phyloP scores from a whole-genome alignment of 2,888 invertebrate species.

The Steinernema hermaphroditum region DNA sequence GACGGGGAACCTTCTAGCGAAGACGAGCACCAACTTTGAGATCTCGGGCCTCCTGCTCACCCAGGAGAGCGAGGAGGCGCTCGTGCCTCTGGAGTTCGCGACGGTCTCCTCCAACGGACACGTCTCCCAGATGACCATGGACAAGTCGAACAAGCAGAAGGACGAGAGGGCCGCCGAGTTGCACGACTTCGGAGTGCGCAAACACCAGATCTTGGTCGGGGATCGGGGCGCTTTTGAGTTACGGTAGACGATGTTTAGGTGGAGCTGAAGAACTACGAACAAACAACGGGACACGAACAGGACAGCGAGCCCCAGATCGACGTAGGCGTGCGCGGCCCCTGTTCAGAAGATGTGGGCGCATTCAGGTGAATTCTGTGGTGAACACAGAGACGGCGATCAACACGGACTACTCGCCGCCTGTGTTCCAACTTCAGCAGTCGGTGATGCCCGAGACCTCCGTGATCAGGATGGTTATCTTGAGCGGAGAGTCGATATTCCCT shows the following conservation, averaged over 20 bases:
- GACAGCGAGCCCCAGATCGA: conserved; percentile 47
- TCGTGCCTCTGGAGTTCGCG: conserved; percentile 33
- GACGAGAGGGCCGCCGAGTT: conserved; percentile 48
- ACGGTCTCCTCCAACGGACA: conserved; percentile 36
- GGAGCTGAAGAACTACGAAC: conserved; percentile 60
- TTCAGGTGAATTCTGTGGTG: conserved; percentile 11
- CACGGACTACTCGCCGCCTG: conserved; percentile 7
- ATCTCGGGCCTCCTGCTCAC: background rate
- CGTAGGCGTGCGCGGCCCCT: conserved; percentile 22
- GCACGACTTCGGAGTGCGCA: conserved; percentile 61
- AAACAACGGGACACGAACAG: conserved; percentile 44
- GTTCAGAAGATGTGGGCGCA: background rate
- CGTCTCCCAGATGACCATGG: conserved; percentile 1
- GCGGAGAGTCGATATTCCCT: conserved; percentile 16
- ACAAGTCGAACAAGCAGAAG: conserved; percentile 32
- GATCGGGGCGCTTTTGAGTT: too few species aligned
- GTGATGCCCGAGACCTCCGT: background rate
- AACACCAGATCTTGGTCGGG: conserved; percentile 61
- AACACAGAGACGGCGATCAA: conserved; percentile 17
- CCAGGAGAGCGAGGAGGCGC: background rate
- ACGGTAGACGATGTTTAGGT: too few species aligned
- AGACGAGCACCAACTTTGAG: conserved; percentile 32
- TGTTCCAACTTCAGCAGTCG: conserved; percentile 12
- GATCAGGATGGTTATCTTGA: background rate
- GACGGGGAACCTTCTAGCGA: conserved; percentile 54